Percentiles rank a stretch among this genome's conserved stretches.
Conservation (phyloP, 2,797 vertebrate species). For the Peromyscus attwateri region DNA sequence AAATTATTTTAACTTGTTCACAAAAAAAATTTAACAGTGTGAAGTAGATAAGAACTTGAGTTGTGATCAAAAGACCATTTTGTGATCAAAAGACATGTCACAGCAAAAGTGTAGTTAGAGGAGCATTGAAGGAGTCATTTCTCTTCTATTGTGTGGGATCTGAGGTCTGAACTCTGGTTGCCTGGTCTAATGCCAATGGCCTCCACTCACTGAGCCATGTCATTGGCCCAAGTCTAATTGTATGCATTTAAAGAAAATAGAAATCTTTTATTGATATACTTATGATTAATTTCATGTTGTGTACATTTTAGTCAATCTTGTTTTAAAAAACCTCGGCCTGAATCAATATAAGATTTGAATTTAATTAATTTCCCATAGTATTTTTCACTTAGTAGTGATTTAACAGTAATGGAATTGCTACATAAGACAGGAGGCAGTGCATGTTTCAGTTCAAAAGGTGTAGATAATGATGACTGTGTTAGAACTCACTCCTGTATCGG, state of each 20-base stretch:
- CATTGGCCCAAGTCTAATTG: neutral
- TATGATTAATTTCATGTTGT: neutral
- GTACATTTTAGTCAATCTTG: neutral
- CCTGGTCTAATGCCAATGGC: too few relatives aligned
- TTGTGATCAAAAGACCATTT: neutral
- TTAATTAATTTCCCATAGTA: neutral
- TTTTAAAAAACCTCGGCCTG: neutral
- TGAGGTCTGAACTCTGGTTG: neutral
- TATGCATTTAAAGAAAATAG: neutral
- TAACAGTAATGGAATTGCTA: accelerated
- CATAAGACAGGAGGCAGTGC: neutral
- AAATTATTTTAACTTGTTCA: neutral
- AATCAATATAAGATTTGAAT: neutral
- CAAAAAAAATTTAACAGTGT: neutral
- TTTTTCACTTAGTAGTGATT: constrained; percentile 17
- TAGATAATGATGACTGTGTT: accelerated
- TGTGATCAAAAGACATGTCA: neutral
- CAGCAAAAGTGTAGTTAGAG: neutral
- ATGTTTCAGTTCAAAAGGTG: constrained; percentile 39
- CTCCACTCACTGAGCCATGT: neutral
- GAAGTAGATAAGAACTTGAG: neutral
- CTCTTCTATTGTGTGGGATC: neutral
- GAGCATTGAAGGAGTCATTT: neutral
- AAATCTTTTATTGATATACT: neutral
- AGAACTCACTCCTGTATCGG: neutral